Conservation (phyloP, 2,888 invertebrate species). For the Geotrupes spiniger region DNA sequence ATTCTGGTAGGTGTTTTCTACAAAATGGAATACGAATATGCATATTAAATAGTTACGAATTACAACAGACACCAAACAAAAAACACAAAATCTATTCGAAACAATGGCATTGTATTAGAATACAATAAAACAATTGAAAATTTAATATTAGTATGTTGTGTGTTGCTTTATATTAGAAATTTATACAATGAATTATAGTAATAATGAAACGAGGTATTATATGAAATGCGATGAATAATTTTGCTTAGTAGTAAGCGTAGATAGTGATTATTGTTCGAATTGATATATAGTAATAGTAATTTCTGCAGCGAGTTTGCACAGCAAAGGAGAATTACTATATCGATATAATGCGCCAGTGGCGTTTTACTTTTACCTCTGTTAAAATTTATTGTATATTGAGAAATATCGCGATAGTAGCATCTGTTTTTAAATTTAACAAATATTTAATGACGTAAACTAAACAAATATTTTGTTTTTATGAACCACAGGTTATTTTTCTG, state of each 20-base stretch:
- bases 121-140: constrained; percentile 24
- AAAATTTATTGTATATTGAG: too few species aligned
- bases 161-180: constrained; percentile 16
- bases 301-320: constrained; percentile 7
- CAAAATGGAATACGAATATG: neutral
- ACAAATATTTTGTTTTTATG: too few species aligned
- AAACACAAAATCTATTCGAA: constrained; percentile 18
- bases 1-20: too few species aligned
- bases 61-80: constrained; percentile 5
- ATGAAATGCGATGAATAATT: constrained; percentile 20
- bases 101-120: constrained; percentile 23
- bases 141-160: constrained; percentile 19
- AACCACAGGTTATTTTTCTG: too few species aligned
- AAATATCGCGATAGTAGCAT: too few species aligned
- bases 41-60: constrained; percentile 3
- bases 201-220: constrained; percentile 22
- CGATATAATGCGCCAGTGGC: too few species aligned
- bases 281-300: constrained; percentile 23
- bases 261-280: constrained; percentile 24
- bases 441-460: neutral
- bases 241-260: constrained; percentile 17
- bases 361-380: too few species aligned
- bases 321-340: neutral
- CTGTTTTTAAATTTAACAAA: too few species aligned
- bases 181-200: constrained; percentile 23